Conservation (phyloP, 2,888 invertebrate species). For the Agonopterix heracliana region DNA sequence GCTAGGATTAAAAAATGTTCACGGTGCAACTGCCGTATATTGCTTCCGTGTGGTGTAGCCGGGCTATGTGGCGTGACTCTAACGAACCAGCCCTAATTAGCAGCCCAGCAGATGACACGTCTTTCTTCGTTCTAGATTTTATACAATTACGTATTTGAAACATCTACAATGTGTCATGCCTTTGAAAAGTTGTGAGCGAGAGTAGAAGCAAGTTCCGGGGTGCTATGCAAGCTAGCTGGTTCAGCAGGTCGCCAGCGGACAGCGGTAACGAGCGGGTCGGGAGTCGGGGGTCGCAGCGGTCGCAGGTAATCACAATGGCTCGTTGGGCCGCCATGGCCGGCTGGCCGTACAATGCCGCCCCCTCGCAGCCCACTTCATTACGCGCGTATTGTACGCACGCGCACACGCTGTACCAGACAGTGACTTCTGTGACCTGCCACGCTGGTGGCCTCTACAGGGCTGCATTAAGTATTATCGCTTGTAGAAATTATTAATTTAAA, state of each 20-base stretch:
- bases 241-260: constrained; percentile 28
- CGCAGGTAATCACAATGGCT: constrained; percentile 54
- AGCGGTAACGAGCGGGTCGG: constrained; percentile 48
- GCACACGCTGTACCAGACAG: constrained; percentile 33
- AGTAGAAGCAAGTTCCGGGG: constrained; percentile 20
- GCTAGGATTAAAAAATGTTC: constrained; percentile 50
- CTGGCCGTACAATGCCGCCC: constrained; percentile 57
- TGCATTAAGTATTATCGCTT: too few relatives aligned
- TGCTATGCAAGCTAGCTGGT: background rate
- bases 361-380: constrained; percentile 74
- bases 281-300: constrained; percentile 43
- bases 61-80: constrained; percentile 19
- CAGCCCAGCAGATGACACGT: constrained; percentile 26
- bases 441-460: constrained; percentile 41
- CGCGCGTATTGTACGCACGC: constrained; percentile 61
- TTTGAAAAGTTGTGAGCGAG: constrained; percentile 25
- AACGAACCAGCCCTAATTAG: constrained; percentile 39
- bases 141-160: too few relatives aligned
- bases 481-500: too few relatives aligned
- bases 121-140: constrained; percentile 9
- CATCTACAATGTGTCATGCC: too few relatives aligned
- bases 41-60: constrained; percentile 40
- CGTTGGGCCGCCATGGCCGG: constrained; percentile 35
- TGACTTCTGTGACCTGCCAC: constrained; percentile 51
- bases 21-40: constrained; percentile 57